These are phyloP conservation scores for Tachina lurida DNA, from an alignment of 2,888 invertebrate genomes.

Conservation along the genomic window DNA sequence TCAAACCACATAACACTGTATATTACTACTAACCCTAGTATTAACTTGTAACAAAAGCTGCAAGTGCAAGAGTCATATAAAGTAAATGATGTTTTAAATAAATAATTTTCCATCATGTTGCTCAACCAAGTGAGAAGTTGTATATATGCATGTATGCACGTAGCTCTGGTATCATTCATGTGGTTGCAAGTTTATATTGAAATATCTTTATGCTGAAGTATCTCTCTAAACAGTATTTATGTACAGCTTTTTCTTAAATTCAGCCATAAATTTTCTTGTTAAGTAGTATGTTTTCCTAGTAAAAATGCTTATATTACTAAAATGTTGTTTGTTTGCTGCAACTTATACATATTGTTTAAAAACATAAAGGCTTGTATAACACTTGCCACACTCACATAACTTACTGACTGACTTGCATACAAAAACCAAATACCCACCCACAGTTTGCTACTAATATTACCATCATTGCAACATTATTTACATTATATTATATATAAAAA, in stretches of 20 bases:
- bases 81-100: conserved; percentile 52
- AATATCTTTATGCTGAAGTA: background rate
- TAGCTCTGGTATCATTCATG: background rate
- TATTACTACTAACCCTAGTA: too few relatives aligned
- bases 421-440: background rate
- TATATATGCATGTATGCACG: background rate
- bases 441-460: background rate
- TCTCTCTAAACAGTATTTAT: conserved; percentile 20
- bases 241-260: conserved; percentile 17
- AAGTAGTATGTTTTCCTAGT: conserved; percentile 42
- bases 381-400: conserved; percentile 23
- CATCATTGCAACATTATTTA: conserved; percentile 7
- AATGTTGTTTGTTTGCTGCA: conserved; percentile 17
- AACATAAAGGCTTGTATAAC: conserved; percentile 55
- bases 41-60: conserved; percentile 22
- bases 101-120: conserved; percentile 23
- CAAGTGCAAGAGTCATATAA: conserved; percentile 65
- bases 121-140: background rate
- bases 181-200: background rate
- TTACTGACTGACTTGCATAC: conserved; percentile 7
- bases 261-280: conserved; percentile 64
- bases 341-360: conserved; percentile 30
- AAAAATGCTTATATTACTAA: conserved; percentile 27
- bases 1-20: too few relatives aligned
- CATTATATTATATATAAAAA: conserved; percentile 13